Base-by-base conservation (phyloP, 1,140 invertebrate species). In the Bilobella aurantiaca region DNA sequence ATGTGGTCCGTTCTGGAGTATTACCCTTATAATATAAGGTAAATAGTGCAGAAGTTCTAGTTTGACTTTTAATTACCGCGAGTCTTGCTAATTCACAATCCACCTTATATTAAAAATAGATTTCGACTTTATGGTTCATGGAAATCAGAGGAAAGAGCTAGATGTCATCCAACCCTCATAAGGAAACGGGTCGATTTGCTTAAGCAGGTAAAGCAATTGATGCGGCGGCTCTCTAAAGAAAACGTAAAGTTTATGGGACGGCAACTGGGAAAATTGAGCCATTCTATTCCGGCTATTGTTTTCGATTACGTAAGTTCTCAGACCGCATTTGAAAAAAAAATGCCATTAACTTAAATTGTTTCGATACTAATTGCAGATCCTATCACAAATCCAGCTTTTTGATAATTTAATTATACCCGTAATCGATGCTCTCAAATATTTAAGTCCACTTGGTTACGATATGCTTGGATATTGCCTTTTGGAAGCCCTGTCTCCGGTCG, bases 141-240 rank as follows among this genome's bases (percentile, higher is more conserved):
- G 95, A 97, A 97, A 76, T 91, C 90, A 74, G 88, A 92, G 28
- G 23, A 58, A 56, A 88, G 89, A 1, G 90, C 90, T 64, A 79
- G 84, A 32, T 78, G 86, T 37, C 90, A 96, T 78, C 87, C 94
- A 0, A 82, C 87, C 31, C 77, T 98, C 21, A 82, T 96, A 66
- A 82, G 86, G 37, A 87, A 88, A 42, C 83, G 87, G 59, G 93
- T 89, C 0, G 87, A 93, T 74, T 86, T 88, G 0, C 82, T 94
- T 64, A 93, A 96, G 73, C 88, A 90, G 74, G 90, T 96, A 3
- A 96, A 96, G 75, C 93, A 92, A 67, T 89, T 97, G 5, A 96
- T 99, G 90, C 98, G 98, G 80, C 83, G 96, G 58, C 88, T 99
- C 1, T 95, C 91, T 73, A 99, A 98, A 77, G 97, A 99, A 78